Conservation (phyloP, 1,140 invertebrate species). For the Lasioglossum albipes region DNA sequence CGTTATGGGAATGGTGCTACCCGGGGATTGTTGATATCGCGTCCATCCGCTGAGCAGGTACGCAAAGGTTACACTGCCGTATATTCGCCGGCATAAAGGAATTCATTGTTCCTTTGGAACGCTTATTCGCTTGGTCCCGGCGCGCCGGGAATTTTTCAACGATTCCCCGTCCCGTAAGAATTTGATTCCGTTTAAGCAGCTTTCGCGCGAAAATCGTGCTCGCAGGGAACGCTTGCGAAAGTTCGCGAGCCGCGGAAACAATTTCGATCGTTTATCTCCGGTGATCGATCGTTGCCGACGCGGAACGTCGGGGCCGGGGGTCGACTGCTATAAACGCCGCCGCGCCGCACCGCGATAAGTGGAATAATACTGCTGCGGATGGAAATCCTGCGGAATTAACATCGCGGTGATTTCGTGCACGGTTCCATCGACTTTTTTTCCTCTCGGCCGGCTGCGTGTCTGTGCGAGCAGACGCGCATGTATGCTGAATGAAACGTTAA, state of each 20-base stretch:
- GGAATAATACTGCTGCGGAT: background rate
- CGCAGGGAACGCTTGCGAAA: background rate
- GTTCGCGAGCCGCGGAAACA: background rate
- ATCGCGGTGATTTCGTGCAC: conserved; percentile 18
- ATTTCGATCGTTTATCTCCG: background rate
- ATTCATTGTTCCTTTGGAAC: conserved; percentile 14
- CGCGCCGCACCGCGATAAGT: background rate
- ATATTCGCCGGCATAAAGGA: conserved; percentile 4
- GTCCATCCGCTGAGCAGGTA: background rate
- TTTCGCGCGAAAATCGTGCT: no score
- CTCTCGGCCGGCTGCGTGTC: conserved; percentile 6
- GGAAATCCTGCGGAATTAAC: background rate
- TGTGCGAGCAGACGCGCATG: conserved; percentile 22
- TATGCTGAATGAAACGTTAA: conserved; percentile 70
- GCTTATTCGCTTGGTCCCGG: background rate
- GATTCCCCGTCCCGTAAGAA: background rate
- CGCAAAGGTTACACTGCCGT: background rate
- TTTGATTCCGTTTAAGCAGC: background rate
- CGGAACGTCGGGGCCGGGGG: background rate
- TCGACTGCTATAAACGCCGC: background rate
- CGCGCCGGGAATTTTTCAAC: background rate
- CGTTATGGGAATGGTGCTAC: conserved; percentile 1
- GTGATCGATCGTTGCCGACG: background rate
- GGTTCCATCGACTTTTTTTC: conserved; percentile 52
- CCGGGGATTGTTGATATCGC: conserved; percentile 6